phyloP scores from a whole-genome alignment of 2,888 invertebrate species.

The Litoditis marina region DNA sequence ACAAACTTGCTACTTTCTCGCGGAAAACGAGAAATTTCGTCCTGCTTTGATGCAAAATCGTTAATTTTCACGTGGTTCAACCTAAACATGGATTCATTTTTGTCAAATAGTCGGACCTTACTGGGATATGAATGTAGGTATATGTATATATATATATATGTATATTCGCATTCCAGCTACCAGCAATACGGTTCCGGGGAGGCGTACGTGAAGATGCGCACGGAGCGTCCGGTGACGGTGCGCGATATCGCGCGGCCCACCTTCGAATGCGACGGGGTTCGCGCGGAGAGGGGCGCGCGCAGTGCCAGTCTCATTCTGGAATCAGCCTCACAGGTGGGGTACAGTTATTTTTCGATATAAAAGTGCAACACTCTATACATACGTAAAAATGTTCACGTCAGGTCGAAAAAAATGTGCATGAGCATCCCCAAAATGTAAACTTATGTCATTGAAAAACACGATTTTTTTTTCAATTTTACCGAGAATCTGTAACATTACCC shows the following conservation, averaged over 20 bases:
- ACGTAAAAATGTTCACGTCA: not conserved
- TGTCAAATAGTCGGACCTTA: not conserved
- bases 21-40: not conserved
- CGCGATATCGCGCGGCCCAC: slow-evolving; percentile 6
- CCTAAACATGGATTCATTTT: no score
- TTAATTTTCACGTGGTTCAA: no score
- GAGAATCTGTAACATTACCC: no score
- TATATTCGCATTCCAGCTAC: slow-evolving; percentile 13
- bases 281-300: slow-evolving; percentile 11
- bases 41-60: no score
- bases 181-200: slow-evolving; percentile 19
- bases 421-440: no score
- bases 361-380: not conserved
- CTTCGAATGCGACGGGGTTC: slow-evolving; percentile 10
- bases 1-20: not conserved
- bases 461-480: no score
- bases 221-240: slow-evolving; percentile 13
- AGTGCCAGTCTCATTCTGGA: slow-evolving; percentile 17
- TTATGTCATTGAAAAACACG: no score
- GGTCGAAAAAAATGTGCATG: no score
- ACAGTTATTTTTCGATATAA: not conserved
- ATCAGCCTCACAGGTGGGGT: not conserved
- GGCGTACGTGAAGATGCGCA: slow-evolving; percentile 9
- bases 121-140: not conserved
- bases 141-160: no score